These are phyloP conservation scores for Branchipolynoe longqiensis DNA, from an alignment of 2,888 invertebrate genomes.

Conservation along the genomic window DNA sequence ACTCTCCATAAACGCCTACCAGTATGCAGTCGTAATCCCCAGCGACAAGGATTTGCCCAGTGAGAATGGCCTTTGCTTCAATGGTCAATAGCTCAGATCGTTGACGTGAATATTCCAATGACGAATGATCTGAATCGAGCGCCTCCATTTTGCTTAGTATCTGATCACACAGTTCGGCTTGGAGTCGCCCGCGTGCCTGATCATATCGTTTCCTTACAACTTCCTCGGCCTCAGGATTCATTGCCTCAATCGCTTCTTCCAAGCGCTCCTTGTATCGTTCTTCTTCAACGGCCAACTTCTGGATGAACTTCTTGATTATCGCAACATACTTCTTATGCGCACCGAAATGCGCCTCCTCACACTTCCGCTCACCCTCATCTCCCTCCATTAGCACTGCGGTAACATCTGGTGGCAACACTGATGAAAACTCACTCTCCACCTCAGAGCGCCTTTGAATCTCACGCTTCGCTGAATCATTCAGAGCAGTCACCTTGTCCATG, in stretches of 20 bases:
- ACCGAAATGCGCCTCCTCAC: slow-evolving; percentile 69
- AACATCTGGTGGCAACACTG: slow-evolving; percentile 77
- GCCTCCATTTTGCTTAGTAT: slow-evolving; percentile 73
- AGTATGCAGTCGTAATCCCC: slow-evolving; percentile 78
- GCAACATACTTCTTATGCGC: slow-evolving; percentile 76
- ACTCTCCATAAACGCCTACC: slow-evolving; percentile 77
- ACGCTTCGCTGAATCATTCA: slow-evolving; percentile 73
- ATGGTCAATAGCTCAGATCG: slow-evolving; percentile 75
- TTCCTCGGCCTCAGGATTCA: slow-evolving; percentile 78
- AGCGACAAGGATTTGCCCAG: slow-evolving; percentile 72
- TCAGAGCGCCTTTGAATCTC: slow-evolving; percentile 78
- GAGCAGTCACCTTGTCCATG: slow-evolving; percentile 68
- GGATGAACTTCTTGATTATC: slow-evolving; percentile 74
- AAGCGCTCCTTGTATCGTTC: slow-evolving; percentile 74
- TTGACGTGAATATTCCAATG: slow-evolving; percentile 77
- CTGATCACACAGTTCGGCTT: slow-evolving; percentile 77
- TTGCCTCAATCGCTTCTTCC: slow-evolving; percentile 71
- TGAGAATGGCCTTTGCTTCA: slow-evolving; percentile 77
- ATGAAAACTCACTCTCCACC: slow-evolving; percentile 74
- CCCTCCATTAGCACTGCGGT: slow-evolving; percentile 76
- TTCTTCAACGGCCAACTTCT: slow-evolving; percentile 77
- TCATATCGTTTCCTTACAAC: slow-evolving; percentile 72
- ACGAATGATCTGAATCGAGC: slow-evolving; percentile 75
- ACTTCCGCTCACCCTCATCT: slow-evolving; percentile 65
- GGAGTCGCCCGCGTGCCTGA: slow-evolving; percentile 63